phyloP scores from a whole-genome alignment of 2,113 vertebrate genomes.

The Pimephales promelas region DNA sequence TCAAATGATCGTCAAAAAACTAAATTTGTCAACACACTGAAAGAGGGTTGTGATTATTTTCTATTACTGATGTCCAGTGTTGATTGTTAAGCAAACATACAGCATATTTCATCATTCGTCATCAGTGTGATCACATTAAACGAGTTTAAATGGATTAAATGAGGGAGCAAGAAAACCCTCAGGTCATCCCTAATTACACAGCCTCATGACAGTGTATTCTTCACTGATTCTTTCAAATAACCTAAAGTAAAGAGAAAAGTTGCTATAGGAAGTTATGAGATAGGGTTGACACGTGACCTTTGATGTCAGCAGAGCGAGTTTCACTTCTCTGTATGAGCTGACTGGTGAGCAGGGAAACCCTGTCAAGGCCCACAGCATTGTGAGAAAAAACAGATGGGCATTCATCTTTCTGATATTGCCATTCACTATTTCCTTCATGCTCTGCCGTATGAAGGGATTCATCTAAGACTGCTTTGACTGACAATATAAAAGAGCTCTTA shows the following conservation, averaged over 20 bases:
- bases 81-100: neutral
- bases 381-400: neutral
- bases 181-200: neutral
- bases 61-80: neutral
- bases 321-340: constrained; percentile 21
- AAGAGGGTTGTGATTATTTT: neutral
- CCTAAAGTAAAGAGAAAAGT: neutral
- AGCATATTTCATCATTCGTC: neutral
- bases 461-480: neutral
- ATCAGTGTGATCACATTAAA: neutral
- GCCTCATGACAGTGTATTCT: neutral
- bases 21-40: neutral
- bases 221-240: neutral
- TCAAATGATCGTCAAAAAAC: neutral
- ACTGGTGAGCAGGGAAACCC: neutral
- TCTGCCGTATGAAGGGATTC: neutral
- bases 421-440: neutral
- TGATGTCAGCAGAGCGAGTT: constrained; percentile 27
- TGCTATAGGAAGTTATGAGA: neutral
- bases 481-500: neutral
- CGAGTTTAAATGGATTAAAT: no score
- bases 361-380: neutral
- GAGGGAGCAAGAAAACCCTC: neutral
- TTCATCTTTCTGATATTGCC: neutral
- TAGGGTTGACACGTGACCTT: constrained; percentile 10